These are phyloP conservation scores for Dasyprocta punctata DNA, from an alignment of 2,113 vertebrate genomes.

Conservation along the genomic window DNA sequence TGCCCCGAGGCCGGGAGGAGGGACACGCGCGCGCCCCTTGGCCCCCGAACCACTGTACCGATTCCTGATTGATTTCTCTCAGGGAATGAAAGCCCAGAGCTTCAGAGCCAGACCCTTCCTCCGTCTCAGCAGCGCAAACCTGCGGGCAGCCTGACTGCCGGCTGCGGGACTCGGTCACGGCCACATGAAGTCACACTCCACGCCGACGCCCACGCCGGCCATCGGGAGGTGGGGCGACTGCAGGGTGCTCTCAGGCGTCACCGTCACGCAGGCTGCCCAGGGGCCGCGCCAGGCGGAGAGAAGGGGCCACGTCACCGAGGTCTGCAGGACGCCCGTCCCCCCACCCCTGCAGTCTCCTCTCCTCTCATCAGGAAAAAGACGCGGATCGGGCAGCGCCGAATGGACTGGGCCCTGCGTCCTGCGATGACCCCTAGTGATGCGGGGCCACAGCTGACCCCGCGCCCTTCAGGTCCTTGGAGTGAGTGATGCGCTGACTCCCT, in stretches of 20 bases:
- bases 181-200: background rate
- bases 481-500: background rate
- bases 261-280: background rate
- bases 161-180: conserved; percentile 31
- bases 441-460: background rate
- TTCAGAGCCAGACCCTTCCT: conserved; percentile 78
- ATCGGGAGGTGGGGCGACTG: background rate
- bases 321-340: fast-evolving
- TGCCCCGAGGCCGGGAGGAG: background rate
- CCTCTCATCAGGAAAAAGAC: background rate
- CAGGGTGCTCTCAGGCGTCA: background rate
- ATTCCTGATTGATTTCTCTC: conserved; percentile 36
- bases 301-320: background rate
- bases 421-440: too few species aligned
- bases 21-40: background rate
- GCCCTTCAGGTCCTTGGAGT: background rate
- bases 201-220: background rate
- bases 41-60: background rate
- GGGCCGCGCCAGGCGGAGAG: background rate
- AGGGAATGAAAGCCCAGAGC: conserved; percentile 58
- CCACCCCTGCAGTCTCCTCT: fast-evolving
- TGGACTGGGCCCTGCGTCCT: too few species aligned
- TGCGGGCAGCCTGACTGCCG: conserved; percentile 53
- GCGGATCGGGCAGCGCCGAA: too few species aligned
- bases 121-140: conserved; percentile 23